These are phyloP conservation scores for Trachurus trachurus DNA, from an alignment of 2,797 vertebrate genomes.

Conservation along the genomic window DNA sequence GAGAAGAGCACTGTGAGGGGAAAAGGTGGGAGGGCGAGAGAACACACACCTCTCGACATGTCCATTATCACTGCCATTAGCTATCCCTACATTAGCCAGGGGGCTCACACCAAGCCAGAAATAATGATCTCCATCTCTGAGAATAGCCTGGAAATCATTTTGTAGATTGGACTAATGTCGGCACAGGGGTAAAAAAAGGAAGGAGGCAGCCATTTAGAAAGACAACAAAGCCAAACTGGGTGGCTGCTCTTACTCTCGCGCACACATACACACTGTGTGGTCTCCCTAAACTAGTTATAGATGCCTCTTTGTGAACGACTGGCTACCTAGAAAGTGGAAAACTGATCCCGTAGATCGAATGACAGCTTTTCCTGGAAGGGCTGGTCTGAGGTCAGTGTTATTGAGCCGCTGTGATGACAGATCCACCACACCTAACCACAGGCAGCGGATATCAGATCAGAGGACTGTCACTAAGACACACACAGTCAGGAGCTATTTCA, in stretches of 20 bases:
- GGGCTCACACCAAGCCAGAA: conserved; percentile 45
- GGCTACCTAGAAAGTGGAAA: conserved; percentile 80
- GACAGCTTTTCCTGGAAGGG: conserved; percentile 79
- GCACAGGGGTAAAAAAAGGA: conserved; percentile 40
- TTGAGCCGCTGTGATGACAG: conserved; percentile 78
- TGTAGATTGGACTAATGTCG: conserved; percentile 49
- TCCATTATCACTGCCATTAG: conserved; percentile 74
- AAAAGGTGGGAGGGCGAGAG: conserved; percentile 29
- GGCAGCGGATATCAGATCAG: conserved; percentile 76
- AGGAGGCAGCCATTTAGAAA: conserved; percentile 68
- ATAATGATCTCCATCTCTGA: conserved; percentile 64
- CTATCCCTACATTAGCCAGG: conserved; percentile 52
- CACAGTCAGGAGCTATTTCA: conserved; percentile 70
- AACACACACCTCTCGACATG: conserved; percentile 67
- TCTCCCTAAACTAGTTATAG: conserved; percentile 80
- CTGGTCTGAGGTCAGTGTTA: conserved; percentile 79
- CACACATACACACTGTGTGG: conserved; percentile 66
- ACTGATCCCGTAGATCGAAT: conserved; percentile 73
- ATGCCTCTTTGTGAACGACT: conserved; percentile 71
- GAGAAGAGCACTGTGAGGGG: conserved; percentile 45
- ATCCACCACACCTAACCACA: conserved; percentile 79
- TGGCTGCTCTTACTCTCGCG: conserved; percentile 36
- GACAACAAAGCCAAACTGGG: conserved; percentile 69
- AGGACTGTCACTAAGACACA: conserved; percentile 66
- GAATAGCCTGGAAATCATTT: conserved; percentile 73